Evolutionary conservation across 2,888 invertebrate genomes (phyloP), one percentile per base, ranked within the genome.

Genomic region (Caradrina kadenii): DNA sequence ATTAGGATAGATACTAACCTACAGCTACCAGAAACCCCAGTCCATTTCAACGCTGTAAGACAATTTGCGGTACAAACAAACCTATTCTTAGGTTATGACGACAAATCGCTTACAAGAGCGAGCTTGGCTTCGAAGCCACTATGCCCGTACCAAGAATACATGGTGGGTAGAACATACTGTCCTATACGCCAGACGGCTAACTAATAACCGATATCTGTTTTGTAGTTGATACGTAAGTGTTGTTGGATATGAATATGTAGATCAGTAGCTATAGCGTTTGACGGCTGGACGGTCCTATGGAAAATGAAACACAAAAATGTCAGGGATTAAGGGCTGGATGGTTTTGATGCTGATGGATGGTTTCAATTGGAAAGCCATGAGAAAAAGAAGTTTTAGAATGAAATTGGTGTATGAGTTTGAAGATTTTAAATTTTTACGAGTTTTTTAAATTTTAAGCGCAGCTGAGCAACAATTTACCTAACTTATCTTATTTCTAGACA

Each of bases 191-290:
- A 21, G 22, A 64, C 50, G 48, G 31, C n/a, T 56, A 53, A 69
- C 76, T 79, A 76, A 76, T 76, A 76, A 69, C 76, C 76, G 79
- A 79, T 68, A 68, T 79, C 26, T n/a, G 48, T 48, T n/a, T 59
- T 62, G 26, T 10, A 11, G n/a, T 11, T 3, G 70, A 74, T 72
- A 74, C 17, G 31, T 48, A 59, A 59, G 67, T 64, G 31, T 31
- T 26, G 19, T n/a, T n/a, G n/a, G n/a, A n/a, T n/a, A 31, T 39
- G 21, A 8, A 68, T 55, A 17, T 50, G 5, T 61, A 21, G 26
- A 10, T 4, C 1, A 17, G 10, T 39, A 67, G 31, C 7, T 31
- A 7, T 13, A 50, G 17, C 1, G 7, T 22, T 10, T 39, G 11
- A 7, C 22, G 21, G 21, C 35, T 13, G 39, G 39, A 39, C 11